Conservation (phyloP, 2,797 vertebrate genomes). For the Bufotes viridis region DNA sequence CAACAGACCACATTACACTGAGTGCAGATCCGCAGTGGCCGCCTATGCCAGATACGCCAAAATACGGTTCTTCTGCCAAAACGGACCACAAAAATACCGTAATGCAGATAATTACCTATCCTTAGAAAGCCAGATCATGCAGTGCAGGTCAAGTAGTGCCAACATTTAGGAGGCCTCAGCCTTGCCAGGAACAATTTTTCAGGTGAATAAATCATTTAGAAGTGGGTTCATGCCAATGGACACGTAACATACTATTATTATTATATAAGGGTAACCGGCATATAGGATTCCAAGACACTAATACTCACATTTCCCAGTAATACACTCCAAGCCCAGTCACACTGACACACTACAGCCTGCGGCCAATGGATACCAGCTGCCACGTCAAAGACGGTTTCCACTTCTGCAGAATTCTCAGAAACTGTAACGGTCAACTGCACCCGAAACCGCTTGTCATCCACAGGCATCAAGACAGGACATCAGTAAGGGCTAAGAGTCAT, state of each 20-base stretch:
- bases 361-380: background rate
- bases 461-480: background rate
- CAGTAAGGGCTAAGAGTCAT: background rate
- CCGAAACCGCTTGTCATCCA: background rate
- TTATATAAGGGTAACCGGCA: background rate
- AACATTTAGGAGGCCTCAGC: background rate
- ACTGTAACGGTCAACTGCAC: background rate
- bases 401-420: background rate
- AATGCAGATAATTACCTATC: background rate
- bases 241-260: no score
- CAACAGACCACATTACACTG: no score
- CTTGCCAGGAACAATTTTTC: background rate
- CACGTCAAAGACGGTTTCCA: background rate
- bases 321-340: no score
- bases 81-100: no score
- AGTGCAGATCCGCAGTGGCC: no score
- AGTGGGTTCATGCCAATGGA: no score
- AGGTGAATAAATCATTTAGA: background rate
- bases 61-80: no score
- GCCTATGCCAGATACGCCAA: no score
- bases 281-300: background rate
- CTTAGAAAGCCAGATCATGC: background rate
- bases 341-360: background rate
- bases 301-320: no score
- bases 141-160: background rate